Evolutionary conservation across 2,888 invertebrate genomes (phyloP).

Genomic region (Campoplex capitator): DNA sequence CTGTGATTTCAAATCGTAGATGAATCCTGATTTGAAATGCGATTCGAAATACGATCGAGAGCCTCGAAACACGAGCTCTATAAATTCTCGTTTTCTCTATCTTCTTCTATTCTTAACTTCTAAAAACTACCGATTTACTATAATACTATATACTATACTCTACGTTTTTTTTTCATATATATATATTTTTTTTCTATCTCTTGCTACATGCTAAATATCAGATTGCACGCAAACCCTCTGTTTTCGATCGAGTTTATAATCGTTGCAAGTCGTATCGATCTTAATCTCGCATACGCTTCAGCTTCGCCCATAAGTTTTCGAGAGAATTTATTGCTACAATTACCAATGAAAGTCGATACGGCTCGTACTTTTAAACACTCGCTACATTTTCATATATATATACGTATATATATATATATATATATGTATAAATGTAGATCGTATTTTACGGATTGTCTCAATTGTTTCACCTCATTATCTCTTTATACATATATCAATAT

Average conservation of each 20-base stretch:
- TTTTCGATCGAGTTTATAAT: slow-evolving; percentile 42
- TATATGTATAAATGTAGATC: slow-evolving; percentile 17
- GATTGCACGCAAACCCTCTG: slow-evolving; percentile 60
- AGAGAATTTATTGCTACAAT: background rate
- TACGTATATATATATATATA: slow-evolving; percentile 15
- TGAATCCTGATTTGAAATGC: slow-evolving; percentile 16
- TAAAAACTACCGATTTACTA: slow-evolving; percentile 28
- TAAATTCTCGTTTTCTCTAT: slow-evolving; percentile 61
- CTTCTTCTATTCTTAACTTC: slow-evolving; percentile 44
- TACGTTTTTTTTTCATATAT: slow-evolving; percentile 51
- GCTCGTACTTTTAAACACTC: slow-evolving; percentile 26
- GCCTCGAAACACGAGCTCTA: slow-evolving; percentile 51
- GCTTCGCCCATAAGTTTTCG: background rate
- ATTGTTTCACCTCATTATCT: slow-evolving; percentile 64
- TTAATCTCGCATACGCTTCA: background rate
- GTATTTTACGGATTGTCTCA: slow-evolving; percentile 65
- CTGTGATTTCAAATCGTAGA: background rate
- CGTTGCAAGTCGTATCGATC: slow-evolving; percentile 49
- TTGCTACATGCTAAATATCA: slow-evolving; percentile 67
- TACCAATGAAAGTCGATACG: slow-evolving; percentile 22
- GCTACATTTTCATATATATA: slow-evolving; percentile 30
- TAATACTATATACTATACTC: slow-evolving; percentile 43
- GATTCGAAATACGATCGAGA: slow-evolving; percentile 62
- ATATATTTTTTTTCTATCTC: slow-evolving; percentile 37
- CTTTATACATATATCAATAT: slow-evolving; percentile 65